These are phyloP conservation scores for Vollenhovia emeryi DNA, from an alignment of 1,140 invertebrate genomes.

Conservation along the genomic window DNA sequence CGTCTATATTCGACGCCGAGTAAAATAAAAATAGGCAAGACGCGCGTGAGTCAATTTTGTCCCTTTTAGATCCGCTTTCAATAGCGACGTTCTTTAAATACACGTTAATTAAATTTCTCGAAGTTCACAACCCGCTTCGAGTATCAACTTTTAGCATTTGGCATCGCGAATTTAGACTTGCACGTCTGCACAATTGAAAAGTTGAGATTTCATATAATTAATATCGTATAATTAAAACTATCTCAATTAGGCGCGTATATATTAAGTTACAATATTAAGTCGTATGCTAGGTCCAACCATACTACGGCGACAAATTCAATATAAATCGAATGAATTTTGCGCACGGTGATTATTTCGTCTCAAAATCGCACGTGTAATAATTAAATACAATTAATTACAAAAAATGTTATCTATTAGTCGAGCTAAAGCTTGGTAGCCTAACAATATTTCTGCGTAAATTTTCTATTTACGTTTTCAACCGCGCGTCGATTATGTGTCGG, in stretches of 20 bases:
- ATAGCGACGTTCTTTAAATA: constrained; percentile 31
- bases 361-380: background rate
- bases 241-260: background rate
- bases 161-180: background rate
- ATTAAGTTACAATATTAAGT: background rate
- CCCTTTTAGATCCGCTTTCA: constrained; percentile 29
- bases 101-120: background rate
- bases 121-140: background rate
- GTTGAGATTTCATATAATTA: background rate
- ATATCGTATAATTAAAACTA: background rate
- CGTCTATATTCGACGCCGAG: background rate
- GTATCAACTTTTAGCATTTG: constrained; percentile 22
- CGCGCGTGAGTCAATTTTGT: background rate
- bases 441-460: too few species aligned
- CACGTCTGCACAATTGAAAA: background rate
- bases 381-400: too few species aligned
- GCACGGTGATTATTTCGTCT: background rate
- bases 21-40: constrained; percentile 14
- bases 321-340: background rate
- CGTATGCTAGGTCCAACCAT: background rate
- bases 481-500: too few species aligned
- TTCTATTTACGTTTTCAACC: too few species aligned
- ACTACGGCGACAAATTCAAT: background rate
- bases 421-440: too few species aligned
- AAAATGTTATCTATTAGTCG: too few species aligned